phyloP scores from a whole-genome alignment of 2,113 vertebrate genomes.

The Prunella fulvescens region DNA sequence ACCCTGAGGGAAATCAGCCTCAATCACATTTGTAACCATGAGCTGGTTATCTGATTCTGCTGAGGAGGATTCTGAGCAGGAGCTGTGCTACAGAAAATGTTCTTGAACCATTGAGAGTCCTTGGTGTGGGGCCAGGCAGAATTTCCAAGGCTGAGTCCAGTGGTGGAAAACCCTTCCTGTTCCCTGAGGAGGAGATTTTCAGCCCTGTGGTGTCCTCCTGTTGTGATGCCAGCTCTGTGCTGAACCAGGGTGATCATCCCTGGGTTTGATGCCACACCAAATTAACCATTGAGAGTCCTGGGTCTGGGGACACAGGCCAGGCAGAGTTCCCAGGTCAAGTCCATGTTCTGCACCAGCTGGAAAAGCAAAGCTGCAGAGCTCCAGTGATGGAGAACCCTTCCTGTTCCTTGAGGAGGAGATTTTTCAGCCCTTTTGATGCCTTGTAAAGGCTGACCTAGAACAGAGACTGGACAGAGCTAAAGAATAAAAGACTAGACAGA shows the following conservation, averaged over 20 bases:
- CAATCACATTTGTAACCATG: accelerated
- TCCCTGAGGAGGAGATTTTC: not conserved
- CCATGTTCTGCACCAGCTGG: too few species aligned
- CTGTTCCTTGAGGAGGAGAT: too few species aligned
- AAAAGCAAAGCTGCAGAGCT: not conserved
- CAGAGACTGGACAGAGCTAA: too few species aligned
- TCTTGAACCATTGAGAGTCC: not conserved
- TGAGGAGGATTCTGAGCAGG: not conserved
- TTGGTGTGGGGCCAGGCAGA: not conserved
- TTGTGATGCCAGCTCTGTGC: not conserved
- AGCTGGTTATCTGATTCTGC: not conserved
- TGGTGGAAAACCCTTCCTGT: accelerated
- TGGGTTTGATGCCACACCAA: not conserved
- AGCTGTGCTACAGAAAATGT: not conserved
- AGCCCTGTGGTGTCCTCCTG: not conserved
- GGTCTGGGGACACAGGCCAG: too few species aligned
- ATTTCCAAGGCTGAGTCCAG: accelerated
- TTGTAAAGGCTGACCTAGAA: too few species aligned
- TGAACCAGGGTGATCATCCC: not conserved
- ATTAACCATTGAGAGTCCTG: not conserved
- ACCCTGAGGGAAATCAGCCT: not conserved
- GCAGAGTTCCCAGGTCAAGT: too few species aligned
- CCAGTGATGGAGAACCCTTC: accelerated
- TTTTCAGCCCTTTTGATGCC: not conserved
- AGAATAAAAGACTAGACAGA: too few species aligned